Conservation (phyloP, 2,888 invertebrate species). For the Oconnorella tubifera region DNA sequence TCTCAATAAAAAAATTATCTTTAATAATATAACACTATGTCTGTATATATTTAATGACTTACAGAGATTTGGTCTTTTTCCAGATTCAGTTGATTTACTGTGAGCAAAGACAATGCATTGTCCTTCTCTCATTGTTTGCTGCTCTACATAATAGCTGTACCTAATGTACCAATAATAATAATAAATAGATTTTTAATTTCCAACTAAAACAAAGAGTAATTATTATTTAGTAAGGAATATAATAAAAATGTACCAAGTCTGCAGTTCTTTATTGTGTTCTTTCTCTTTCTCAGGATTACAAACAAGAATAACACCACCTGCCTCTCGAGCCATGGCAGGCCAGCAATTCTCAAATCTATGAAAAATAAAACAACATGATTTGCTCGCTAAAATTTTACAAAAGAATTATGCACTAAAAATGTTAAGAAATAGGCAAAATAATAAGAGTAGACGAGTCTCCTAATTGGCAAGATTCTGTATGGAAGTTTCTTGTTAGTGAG, state of each 20-base stretch:
- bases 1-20: no score
- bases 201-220: not conserved
- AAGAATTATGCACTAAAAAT: no score
- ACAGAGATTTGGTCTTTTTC: slow-evolving; percentile 4
- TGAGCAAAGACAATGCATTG: slow-evolving; percentile 66
- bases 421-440: no score
- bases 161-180: slow-evolving; percentile 39
- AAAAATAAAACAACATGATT: no score
- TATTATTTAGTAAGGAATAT: not conserved
- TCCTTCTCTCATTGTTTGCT: slow-evolving; percentile 65
- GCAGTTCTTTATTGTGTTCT: slow-evolving; percentile 62
- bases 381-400: no score
- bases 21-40: no score
- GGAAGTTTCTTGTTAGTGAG: no score
- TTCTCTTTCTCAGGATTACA: slow-evolving; percentile 62
- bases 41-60: no score
- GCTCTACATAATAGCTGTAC: slow-evolving; percentile 66
- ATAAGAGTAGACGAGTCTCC: no score
- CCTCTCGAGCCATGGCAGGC: slow-evolving; percentile 70
- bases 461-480: no score
- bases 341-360: slow-evolving; percentile 73
- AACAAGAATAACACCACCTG: slow-evolving; percentile 70
- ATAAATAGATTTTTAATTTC: not conserved
- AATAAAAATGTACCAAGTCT: slow-evolving; percentile 59
- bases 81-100: slow-evolving; percentile 12